Base-by-base conservation (phyloP, 1,140 invertebrate genomes). In the Leptonema lineaticorne region DNA sequence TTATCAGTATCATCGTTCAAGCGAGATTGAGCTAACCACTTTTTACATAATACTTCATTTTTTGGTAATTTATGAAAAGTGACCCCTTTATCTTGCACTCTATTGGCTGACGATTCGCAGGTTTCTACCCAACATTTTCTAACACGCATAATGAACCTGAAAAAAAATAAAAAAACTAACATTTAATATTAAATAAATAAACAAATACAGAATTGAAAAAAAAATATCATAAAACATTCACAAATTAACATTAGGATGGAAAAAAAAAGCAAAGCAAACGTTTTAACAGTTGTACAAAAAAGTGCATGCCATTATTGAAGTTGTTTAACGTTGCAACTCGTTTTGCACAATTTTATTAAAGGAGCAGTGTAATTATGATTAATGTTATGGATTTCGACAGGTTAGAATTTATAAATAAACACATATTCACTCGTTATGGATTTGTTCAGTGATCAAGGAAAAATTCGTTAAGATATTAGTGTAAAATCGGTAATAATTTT, bases 1-100 rank as follows among this genome's bases (percentile, higher is more conserved):
- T 81, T 81, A 69, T 81, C 82, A 56, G 82, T 82, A 18, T 83
- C 80, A 0, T 72, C 8, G 5, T 78, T 77, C n/a, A 85, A 79
- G 5, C 79, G 77, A 16, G 81, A 81, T 68, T 83, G 83, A 2
- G 74, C 74, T 30, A 85, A 77, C 84, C 84, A 85, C 75, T 78
- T 82, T 46, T 74, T 74, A 26, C 79, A 75, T 24, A 82, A 74
- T 11, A 73, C 71, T 8, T 73, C 63, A 69, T 85, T 82, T 45
- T 83, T 80, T 1, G 84, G 84, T 67, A 86, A 84, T 27, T 83
- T 84, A 69, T 86, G 84, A 72, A 85, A 79, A 18, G 83, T 84
- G 57, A 85, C 74, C 28, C 83, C 84, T 69, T 79, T 78, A 68
- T 80, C 78, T 73, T 83, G 78, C 59, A 79, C 75, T 8, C 77